These are phyloP conservation scores for Desmodus rotundus DNA, from an alignment of 2,113 vertebrate species.

Conservation along the genomic window DNA sequence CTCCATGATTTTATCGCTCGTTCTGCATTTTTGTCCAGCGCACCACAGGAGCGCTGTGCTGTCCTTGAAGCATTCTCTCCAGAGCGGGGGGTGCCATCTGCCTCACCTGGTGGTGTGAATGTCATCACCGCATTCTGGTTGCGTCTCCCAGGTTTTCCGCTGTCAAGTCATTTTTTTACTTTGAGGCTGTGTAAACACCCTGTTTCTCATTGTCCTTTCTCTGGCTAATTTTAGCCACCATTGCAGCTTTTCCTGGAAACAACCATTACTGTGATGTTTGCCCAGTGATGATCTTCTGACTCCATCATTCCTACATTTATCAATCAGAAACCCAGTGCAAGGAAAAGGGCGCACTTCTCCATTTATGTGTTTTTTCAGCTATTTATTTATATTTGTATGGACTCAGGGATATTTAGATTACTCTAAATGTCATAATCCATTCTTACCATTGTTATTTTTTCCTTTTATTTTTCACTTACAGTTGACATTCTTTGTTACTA, in stretches of 20 bases:
- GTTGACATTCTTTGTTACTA: not conserved
- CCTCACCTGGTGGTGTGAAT: not conserved
- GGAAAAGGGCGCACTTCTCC: not conserved
- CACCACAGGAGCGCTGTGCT: not conserved
- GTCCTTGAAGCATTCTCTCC: not conserved
- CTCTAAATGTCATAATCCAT: not conserved
- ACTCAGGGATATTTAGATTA: not conserved
- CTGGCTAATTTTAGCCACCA: not conserved
- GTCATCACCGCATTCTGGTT: not conserved
- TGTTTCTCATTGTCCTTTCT: not conserved
- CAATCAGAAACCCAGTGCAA: not conserved
- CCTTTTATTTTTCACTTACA: not conserved
- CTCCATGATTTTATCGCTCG: not conserved
- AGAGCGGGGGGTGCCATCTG: rapidly evolving
- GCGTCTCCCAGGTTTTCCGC: not conserved
- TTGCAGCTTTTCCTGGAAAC: not conserved
- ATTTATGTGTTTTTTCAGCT: not conserved
- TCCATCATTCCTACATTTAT: not conserved
- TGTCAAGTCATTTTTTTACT: not conserved
- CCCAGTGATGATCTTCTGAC: not conserved
- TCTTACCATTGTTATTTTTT: not conserved
- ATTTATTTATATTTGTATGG: not conserved
- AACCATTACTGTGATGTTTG: not conserved
- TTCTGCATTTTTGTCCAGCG: not conserved
- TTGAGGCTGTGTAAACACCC: not conserved